These are phyloP conservation scores for Muscidifurax raptorellus DNA, from an alignment of 1,140 invertebrate genomes.

Conservation along the genomic window DNA sequence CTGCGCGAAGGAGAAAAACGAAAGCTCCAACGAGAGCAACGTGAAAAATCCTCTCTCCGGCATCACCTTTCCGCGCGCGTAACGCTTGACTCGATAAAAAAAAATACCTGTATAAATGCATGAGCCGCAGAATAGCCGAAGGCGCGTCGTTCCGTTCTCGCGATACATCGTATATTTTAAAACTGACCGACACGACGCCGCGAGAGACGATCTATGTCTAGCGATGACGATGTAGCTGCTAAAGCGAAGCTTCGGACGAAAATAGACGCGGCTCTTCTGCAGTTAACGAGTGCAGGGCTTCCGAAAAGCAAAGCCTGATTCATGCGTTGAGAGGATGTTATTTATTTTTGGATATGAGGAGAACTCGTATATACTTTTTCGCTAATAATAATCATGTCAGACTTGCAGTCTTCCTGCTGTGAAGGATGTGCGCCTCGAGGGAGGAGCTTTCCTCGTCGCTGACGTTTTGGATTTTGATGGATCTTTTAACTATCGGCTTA, in stretches of 20 bases:
- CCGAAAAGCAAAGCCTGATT: neutral
- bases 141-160: conserved; percentile 7
- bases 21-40: neutral
- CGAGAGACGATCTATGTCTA: conserved; percentile 55
- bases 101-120: conserved; percentile 26
- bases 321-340: neutral
- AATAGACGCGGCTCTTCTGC: conserved; percentile 54
- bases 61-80: neutral
- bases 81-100: neutral
- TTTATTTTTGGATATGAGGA: neutral
- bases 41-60: neutral
- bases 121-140: neutral
- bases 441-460: too few relatives aligned
- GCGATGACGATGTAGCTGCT: conserved; percentile 57
- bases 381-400: too few relatives aligned
- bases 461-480: too few relatives aligned
- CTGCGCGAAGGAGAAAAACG: neutral
- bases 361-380: neutral
- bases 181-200: neutral
- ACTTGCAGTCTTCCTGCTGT: too few relatives aligned
- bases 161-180: conserved; percentile 20
- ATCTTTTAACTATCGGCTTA: too few relatives aligned
- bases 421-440: too few relatives aligned
- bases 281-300: neutral
- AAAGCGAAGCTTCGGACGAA: conserved; percentile 48